Evolutionary conservation across 2,888 invertebrate species (phyloP).

Genomic region (Lasius platythorax): DNA sequence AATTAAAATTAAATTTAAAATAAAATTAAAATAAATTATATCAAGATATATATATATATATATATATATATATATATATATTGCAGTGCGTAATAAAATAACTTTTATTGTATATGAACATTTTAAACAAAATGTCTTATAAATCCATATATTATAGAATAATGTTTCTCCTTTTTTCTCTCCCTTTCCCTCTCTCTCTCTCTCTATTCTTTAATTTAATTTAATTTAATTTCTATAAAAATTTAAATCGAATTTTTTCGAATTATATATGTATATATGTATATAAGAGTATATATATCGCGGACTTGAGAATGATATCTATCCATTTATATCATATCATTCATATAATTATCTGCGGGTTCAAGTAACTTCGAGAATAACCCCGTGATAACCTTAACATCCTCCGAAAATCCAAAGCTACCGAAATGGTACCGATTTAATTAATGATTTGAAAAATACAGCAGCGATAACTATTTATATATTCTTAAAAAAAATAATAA

Average conservation of each 20-base stretch:
- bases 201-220: too few relatives aligned
- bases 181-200: too few relatives aligned
- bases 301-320: constrained; percentile 5
- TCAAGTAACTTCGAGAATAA: constrained; percentile 32
- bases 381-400: constrained; percentile 47
- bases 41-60: neutral
- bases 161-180: neutral
- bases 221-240: too few relatives aligned
- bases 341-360: constrained; percentile 37
- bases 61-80: neutral
- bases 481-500: neutral
- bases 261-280: neutral
- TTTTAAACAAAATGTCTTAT: neutral
- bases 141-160: neutral
- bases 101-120: neutral
- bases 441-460: constrained; percentile 14
- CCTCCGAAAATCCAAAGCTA: constrained; percentile 21
- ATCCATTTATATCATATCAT: constrained; percentile 29
- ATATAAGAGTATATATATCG: neutral
- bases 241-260: too few relatives aligned
- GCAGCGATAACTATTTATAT: neutral
- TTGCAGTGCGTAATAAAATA: neutral
- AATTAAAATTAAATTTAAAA: neutral
- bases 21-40: neutral
- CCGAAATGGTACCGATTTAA: constrained; percentile 7